Percentiles rank a stretch among this genome's conserved stretches.
phyloP scores from a whole-genome alignment of 2,113 vertebrate species.

The Eupsittula cactorum region DNA sequence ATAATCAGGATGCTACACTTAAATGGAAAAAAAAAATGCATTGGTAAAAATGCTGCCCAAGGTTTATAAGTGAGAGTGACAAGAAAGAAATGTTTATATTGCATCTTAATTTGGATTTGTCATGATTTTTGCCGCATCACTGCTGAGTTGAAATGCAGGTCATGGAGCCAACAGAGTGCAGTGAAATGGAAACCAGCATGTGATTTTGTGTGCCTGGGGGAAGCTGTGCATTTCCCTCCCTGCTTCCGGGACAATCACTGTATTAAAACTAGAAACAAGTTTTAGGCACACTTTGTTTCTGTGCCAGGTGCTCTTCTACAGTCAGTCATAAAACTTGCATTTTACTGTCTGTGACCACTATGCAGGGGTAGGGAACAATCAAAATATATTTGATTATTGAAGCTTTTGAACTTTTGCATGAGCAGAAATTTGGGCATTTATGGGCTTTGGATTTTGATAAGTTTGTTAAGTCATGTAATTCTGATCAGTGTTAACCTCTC shows the following conservation, averaged over 20 bases:
- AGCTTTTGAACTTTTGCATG: background rate
- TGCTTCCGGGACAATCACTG: background rate
- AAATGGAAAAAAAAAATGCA: background rate
- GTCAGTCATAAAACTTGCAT: background rate
- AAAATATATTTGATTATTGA: background rate
- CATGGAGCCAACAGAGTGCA: background rate
- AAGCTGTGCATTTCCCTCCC: background rate
- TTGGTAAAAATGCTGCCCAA: background rate
- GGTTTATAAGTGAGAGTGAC: background rate
- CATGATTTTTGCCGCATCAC: background rate
- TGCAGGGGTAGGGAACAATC: background rate
- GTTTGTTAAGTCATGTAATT: background rate
- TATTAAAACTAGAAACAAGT: background rate
- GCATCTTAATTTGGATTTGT: background rate
- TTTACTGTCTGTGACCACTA: background rate
- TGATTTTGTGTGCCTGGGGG: background rate
- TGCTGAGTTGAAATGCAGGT: background rate
- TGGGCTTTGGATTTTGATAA: background rate
- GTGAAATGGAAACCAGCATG: fast-evolving
- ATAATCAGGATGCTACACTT: background rate
- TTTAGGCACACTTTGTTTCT: background rate
- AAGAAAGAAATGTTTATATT: background rate
- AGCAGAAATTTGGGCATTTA: background rate
- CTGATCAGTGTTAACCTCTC: background rate
- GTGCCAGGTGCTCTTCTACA: background rate